Evolutionary conservation across 2,113 vertebrate species (phyloP), one percentile per base, ranked within the genome.

Genomic region (Lepisosteus osseus): DNA sequence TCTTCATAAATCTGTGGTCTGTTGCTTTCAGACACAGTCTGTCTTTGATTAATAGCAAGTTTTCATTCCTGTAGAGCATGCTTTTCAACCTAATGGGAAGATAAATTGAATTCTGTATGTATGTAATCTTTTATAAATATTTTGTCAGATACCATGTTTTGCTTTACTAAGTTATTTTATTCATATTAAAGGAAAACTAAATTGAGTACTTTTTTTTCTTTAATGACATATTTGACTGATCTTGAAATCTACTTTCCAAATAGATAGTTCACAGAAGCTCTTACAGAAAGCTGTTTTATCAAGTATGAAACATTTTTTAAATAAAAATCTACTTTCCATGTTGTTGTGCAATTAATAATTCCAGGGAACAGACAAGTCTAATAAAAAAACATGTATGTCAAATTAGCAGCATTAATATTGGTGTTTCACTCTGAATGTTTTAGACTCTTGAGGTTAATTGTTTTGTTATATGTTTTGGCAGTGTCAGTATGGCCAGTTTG

Each of bases 121-220:
- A 29, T 14, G 54, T 54, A 54, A 9, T 29, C 66, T 54, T 54
- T 51, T 51, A 51, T 54, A 67, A 29, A 67, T 67, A 54, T 67
- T 15, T 67, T 67, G 44, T 54, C 44, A n/a, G 47, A 54, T 54
- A 15, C 44, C 7, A 67, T 15, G 13, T 61, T 17, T 67, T 11
- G 7, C 17, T 67, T 67, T n/a, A 14, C 47, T 67, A 67, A 51
- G 66, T 54, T 67, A 54, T 67, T 51, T 54, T 54, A 17, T n/a
- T 54, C 47, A 9, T 15, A 67, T 67, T 54, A 29, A 40, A 2
- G 17, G 54, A 44, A 41, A 67, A 67, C 66, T n/a, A 67, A 67
- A 67, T 67, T 7, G 15, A 29, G 29, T 29, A 29, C 47, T 67
- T 29, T 9, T 54, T 59, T 55, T 57, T 56, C 13, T 57, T 61